A percentile compares a stretch with the other conserved stretches of the same genome.
Conservation (phyloP, 1,140 invertebrate species). For the Cylas formicarius region DNA sequence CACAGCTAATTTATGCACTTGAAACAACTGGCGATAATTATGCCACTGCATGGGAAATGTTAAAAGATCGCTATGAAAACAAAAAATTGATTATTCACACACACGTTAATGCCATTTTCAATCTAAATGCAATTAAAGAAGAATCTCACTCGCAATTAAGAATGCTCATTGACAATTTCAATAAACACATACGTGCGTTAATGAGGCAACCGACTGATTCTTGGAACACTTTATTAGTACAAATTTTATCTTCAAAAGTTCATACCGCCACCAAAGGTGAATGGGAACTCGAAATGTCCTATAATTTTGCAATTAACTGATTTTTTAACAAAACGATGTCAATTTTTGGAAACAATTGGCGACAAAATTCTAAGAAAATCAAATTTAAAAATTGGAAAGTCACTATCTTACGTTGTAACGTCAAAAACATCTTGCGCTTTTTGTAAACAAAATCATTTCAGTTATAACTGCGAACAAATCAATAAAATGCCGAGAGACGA, state of each 20-base stretch:
- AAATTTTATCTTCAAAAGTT: slow-evolving; percentile 15
- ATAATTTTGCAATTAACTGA: slow-evolving; percentile 1
- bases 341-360: slow-evolving; percentile 13
- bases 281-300: slow-evolving; percentile 11
- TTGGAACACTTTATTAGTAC: slow-evolving; percentile 30
- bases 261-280: slow-evolving; percentile 5
- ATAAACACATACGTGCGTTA: slow-evolving; percentile 23
- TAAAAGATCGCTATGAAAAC: slow-evolving; percentile 19
- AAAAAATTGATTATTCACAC: slow-evolving; percentile 11
- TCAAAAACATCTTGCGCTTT: slow-evolving; percentile 3
- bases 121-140: slow-evolving; percentile 5
- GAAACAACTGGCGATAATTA: slow-evolving; percentile 17
- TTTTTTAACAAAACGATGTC: slow-evolving; percentile 9
- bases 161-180: slow-evolving; percentile 21
- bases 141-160: slow-evolving; percentile 19
- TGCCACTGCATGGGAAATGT: slow-evolving; percentile 11
- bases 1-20: slow-evolving; percentile 8
- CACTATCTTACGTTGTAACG: background rate
- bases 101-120: slow-evolving; percentile 13
- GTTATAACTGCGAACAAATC: slow-evolving; percentile 14
- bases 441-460: slow-evolving; percentile 16
- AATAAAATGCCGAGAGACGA: slow-evolving; percentile 2
- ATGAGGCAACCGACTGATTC: slow-evolving; percentile 18
- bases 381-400: background rate
- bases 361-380: slow-evolving; percentile 6